These are phyloP conservation scores for Cephonodes hylas DNA, from an alignment of 2,888 invertebrate genomes.

Conservation along the genomic window DNA sequence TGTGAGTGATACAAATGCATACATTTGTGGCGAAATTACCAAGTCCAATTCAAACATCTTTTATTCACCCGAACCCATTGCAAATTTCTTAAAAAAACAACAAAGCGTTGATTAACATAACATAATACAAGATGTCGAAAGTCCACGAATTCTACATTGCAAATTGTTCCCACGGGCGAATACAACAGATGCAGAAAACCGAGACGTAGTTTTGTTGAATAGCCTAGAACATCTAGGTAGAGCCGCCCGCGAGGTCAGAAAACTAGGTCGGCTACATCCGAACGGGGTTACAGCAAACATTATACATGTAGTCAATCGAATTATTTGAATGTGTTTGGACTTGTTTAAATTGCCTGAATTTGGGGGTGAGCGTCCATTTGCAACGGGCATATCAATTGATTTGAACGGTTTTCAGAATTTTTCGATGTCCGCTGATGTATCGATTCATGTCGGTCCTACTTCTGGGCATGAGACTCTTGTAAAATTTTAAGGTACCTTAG, in stretches of 20 bases:
- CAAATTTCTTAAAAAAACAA: background rate
- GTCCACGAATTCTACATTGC: background rate
- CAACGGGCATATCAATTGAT: background rate
- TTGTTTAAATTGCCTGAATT: background rate
- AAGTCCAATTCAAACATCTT: background rate
- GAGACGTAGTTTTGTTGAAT: constrained; percentile 1
- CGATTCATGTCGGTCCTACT: too few relatives aligned
- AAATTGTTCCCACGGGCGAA: background rate
- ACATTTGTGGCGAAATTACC: too few relatives aligned
- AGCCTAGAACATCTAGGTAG: constrained; percentile 6
- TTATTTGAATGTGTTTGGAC: constrained; percentile 9
- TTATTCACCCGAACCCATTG: background rate
- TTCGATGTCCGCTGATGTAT: background rate
- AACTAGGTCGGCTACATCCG: constrained; percentile 57
- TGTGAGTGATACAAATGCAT: too few relatives aligned
- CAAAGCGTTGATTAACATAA: background rate
- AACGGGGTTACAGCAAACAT: constrained; percentile 43
- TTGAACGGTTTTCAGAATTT: background rate
- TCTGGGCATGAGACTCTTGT: too few relatives aligned
- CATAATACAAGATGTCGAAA: constrained; percentile 1
- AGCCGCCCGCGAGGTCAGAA: constrained; percentile 43
- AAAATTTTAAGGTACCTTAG: too few relatives aligned
- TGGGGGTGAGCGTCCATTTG: background rate
- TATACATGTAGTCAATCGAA: constrained; percentile 6
- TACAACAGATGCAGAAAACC: constrained; percentile 1